Conservation (phyloP, 2,888 invertebrate genomes). For the Noctua janthina region DNA sequence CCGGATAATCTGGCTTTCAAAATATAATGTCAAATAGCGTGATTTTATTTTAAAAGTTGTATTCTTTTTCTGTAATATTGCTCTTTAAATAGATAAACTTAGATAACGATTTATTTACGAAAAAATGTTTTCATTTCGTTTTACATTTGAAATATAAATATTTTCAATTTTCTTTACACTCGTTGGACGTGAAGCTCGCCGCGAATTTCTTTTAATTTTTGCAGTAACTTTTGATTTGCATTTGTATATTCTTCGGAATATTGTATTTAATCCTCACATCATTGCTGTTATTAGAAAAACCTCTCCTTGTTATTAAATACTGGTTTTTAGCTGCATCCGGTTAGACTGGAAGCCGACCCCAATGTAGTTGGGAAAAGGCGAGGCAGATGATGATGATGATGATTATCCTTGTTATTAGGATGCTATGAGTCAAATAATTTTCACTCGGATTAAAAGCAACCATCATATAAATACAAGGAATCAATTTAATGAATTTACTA, state of each 20-base stretch:
- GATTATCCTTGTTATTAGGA: background rate
- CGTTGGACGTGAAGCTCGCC: background rate
- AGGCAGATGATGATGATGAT: too few species aligned
- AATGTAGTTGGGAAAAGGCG: too few species aligned
- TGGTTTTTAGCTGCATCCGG: too few species aligned
- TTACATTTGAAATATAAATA: background rate
- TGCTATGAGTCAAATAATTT: background rate
- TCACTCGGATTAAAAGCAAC: background rate
- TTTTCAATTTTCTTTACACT: background rate
- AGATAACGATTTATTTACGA: too few species aligned
- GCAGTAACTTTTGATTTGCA: background rate
- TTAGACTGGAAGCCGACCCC: too few species aligned
- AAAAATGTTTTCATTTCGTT: background rate
- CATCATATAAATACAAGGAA: background rate
- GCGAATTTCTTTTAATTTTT: background rate
- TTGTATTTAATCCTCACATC: background rate
- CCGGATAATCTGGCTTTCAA: slow-evolving; percentile 16
- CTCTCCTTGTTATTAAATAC: too few species aligned
- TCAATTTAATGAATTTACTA: background rate
- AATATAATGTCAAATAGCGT: background rate
- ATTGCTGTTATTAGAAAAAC: too few species aligned
- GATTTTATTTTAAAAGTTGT: background rate
- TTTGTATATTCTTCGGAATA: background rate
- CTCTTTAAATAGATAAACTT: background rate
- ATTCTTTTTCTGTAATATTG: background rate